Evolutionary conservation across 2,888 invertebrate species (phyloP).

Genomic region (Orthonevra nobilis): DNA sequence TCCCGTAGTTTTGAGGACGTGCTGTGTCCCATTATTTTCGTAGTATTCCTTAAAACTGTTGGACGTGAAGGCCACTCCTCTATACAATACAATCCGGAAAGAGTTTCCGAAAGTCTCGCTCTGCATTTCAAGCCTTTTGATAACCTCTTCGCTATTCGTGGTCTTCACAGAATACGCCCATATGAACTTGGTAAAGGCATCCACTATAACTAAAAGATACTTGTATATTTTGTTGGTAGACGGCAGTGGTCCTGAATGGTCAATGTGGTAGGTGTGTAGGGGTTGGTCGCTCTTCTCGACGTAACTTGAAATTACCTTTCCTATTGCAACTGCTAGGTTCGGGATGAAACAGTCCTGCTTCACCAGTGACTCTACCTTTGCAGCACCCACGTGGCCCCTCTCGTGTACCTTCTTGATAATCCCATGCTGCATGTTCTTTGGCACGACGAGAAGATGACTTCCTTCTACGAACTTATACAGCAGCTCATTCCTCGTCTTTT

Average conservation of each 20-base stretch:
- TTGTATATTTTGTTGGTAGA: background rate
- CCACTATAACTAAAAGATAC: conserved; percentile 65
- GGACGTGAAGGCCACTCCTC: too few relatives aligned
- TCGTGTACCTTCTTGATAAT: conserved; percentile 49
- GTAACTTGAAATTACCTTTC: background rate
- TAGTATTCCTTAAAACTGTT: too few relatives aligned
- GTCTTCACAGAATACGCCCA: conserved; percentile 47
- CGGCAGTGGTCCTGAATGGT: background rate
- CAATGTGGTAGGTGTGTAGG: background rate
- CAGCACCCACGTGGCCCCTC: conserved; percentile 46
- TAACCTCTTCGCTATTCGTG: conserved; percentile 71
- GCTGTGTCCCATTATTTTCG: too few relatives aligned
- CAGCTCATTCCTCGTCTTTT: background rate
- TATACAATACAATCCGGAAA: too few relatives aligned
- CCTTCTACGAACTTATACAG: background rate
- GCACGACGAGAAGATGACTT: background rate
- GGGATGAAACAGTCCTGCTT: conserved; percentile 9
- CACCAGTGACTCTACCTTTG: conserved; percentile 10
- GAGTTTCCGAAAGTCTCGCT: background rate
- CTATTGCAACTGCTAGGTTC: background rate
- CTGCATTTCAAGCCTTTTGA: conserved; percentile 75
- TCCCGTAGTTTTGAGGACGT: too few relatives aligned
- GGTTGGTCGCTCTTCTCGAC: conserved; percentile 72
- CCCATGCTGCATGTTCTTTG: background rate
- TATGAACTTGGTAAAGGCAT: too few relatives aligned